Evolutionary conservation across 64 coral and sea anemone species (phyloP), one percentile per base, ranked within the genome.

Genomic region (Dendronephthya gigantea): DNA sequence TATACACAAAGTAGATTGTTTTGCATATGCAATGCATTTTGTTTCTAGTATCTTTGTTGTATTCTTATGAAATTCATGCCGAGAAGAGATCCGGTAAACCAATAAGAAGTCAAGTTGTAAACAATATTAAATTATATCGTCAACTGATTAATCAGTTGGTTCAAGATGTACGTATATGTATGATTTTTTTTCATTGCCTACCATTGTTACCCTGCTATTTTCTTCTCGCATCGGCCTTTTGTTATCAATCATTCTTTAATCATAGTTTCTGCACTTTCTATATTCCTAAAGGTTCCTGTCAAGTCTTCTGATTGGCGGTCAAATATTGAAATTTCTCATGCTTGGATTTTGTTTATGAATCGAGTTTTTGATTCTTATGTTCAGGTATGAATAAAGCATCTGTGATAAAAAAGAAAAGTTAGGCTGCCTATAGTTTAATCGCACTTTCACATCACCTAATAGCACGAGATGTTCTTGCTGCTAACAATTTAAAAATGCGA

Each of bases 221-320:
- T 62, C 25, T n/a, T n/a, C n/a, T n/a, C n/a, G n/a, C n/a, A n/a
- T n/a, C n/a, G n/a, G n/a, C n/a, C n/a, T n/a, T n/a, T n/a, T n/a
- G n/a, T n/a, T n/a, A n/a, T n/a, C n/a, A n/a, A n/a, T n/a, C n/a
- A n/a, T n/a, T n/a, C n/a, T n/a, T n/a, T n/a, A n/a, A n/a, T n/a
- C n/a, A n/a, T n/a, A n/a, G n/a, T n/a, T n/a, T n/a, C n/a, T n/a
- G n/a, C n/a, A n/a, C n/a, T n/a, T n/a, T n/a, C n/a, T n/a, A n/a
- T n/a, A n/a, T 45, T 45, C 4, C 32, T 39, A 16, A 39, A 93
- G 95, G 92, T 98, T 35, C 95, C 95, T 1, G 87, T 98, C 52
- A 92, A 98, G 34, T 90, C 95, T 2, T 93, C 95, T 89, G 95
- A 98, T 43, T 93, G 92, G 92, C 95, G 91, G 59, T 87, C 87